Evolutionary conservation across 1,140 invertebrate species (phyloP), one percentile per base, ranked within the genome.

Genomic region (Tetragonula clypearis): DNA sequence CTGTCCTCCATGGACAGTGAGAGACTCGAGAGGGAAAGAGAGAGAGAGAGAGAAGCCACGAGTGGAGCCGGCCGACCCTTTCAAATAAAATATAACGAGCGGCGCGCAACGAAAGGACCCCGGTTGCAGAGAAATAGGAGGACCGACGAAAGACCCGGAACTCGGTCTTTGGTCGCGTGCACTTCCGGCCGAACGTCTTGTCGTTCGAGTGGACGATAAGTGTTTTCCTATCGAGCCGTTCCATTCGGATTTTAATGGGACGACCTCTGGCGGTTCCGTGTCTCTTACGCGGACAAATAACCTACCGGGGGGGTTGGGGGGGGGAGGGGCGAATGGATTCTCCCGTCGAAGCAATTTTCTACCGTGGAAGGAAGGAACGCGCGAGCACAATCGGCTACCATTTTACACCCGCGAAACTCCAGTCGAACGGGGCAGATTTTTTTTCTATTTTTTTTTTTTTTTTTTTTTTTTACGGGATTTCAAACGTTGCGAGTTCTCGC

Each of bases 21-120:
- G 35, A 35, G 2, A 58, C 30, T 30, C 30, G 14, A 8, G 1
- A 19, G 56, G 8, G 56, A 14, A 1, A 56, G 15, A 17, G 55
- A 49, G 41, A 49, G 6, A 41, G 41, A 41, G 41, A 49, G 26
- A 41, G 41, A 78, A 78, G 73, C 81, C 60, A 60, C 69, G 71
- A 66, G 66, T 35, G 23, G 21, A 66, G 26, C 14, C 26, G 66
- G 6, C 41, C 35, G 11, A 6, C 69, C 12, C 56, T 41, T 35
- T n/a, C 87, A 79, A 89, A 90, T 90, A 90, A 89, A 87, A 89
- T 89, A 89, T 89, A 89, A 87, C 79, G 76, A 89, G 80, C 30
- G 53, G 53, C n/a, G 71, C 60, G 55, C 80, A 26, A 49, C 41
- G 41, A 49, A 83, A 79, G 72, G 76, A 79, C n/a, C 41, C 41